Conservation (phyloP, 2,888 invertebrate genomes). For the Tribolium freemani region DNA sequence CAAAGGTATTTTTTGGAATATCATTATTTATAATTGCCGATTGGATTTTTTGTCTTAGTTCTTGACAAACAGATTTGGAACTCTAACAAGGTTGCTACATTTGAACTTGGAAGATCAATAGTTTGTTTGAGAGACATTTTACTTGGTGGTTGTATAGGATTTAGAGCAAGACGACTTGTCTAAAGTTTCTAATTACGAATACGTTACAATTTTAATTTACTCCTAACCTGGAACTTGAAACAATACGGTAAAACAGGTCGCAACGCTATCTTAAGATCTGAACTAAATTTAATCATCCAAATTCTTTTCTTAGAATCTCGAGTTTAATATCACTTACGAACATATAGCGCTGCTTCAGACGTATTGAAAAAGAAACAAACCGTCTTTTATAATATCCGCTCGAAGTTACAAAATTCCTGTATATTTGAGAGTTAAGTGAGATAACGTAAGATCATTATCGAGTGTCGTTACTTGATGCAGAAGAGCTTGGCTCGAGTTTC, state of each 20-base stretch:
- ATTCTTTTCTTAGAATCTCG: constrained; percentile 9
- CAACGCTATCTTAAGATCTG: neutral
- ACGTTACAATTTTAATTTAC: neutral
- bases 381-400: neutral
- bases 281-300: constrained; percentile 9
- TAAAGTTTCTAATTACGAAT: neutral
- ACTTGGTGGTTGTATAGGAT: neutral
- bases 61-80: constrained; percentile 6
- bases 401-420: neutral
- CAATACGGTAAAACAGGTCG: neutral
- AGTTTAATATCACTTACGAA: constrained; percentile 18
- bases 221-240: neutral
- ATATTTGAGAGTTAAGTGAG: neutral
- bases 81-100: neutral
- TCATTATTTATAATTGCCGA: constrained; percentile 24
- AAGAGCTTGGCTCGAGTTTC: neutral
- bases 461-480: neutral
- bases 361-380: too few relatives aligned
- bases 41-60: constrained; percentile 12
- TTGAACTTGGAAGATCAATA: constrained; percentile 29
- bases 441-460: neutral
- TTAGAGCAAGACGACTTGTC: neutral
- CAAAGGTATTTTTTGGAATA: neutral
- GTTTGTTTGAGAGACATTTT: neutral
- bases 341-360: too few relatives aligned